phyloP scores from a whole-genome alignment of 1,140 invertebrate species.

The Arctopsyche grandis region DNA sequence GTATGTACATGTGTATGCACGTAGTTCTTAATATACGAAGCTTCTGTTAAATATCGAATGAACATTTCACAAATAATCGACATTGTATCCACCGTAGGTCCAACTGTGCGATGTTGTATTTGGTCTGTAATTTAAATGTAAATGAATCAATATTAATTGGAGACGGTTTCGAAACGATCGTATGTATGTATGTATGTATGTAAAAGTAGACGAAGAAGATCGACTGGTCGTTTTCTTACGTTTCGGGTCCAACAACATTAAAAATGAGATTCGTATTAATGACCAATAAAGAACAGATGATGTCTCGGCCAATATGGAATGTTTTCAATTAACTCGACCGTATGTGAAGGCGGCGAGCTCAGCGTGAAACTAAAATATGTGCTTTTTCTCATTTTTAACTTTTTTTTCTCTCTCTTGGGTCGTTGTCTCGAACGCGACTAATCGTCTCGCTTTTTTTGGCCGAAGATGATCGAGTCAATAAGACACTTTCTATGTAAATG shows the following conservation, averaged over 20 bases:
- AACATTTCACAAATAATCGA: not conserved
- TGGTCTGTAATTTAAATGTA: not conserved
- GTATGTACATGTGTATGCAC: too few species aligned
- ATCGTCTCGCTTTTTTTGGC: conserved; percentile 15
- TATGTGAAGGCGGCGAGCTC: conserved; percentile 11
- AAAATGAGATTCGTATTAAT: conserved; percentile 36
- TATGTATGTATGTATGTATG: too few species aligned
- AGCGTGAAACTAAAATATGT: conserved; percentile 24
- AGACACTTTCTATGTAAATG: conserved; percentile 30
- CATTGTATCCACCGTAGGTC: not conserved
- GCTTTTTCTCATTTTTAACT: conserved; percentile 17
- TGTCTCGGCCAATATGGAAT: conserved; percentile 32
- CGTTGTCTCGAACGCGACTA: not conserved
- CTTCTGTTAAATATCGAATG: too few species aligned
- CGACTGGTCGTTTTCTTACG: not conserved
- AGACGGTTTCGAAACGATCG: too few species aligned
- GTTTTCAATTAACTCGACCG: conserved; percentile 29
- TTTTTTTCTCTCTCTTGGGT: not conserved
- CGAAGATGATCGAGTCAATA: conserved; percentile 10
- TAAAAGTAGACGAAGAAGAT: not conserved
- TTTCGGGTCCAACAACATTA: conserved; percentile 5
- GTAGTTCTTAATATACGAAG: too few species aligned
- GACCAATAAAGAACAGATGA: conserved; percentile 29
- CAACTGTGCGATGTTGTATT: not conserved
- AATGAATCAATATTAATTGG: not conserved